A percentile compares a stretch with the other conserved stretches of the same genome.
Evolutionary conservation across 1,140 invertebrate genomes (phyloP).

Genomic region (Trinorchestia longiramus): DNA sequence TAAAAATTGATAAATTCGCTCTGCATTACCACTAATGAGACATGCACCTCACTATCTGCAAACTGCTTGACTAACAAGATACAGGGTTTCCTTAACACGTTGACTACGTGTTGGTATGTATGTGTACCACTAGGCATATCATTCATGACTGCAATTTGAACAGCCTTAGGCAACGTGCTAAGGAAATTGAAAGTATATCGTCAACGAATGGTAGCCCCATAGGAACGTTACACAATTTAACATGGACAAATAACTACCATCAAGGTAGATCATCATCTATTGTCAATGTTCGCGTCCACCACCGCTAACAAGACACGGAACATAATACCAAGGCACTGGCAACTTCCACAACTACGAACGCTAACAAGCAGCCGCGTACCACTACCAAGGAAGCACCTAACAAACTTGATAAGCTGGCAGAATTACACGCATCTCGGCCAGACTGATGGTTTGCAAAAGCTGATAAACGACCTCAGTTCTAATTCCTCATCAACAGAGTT

Average conservation of each 20-base stretch:
- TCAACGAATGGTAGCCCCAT: background rate
- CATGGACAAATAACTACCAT: background rate
- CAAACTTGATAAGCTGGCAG: background rate
- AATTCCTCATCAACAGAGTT: constrained; percentile 35
- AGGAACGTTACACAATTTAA: background rate
- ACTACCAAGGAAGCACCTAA: background rate
- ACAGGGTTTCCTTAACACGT: too few species aligned
- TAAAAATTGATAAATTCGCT: too few species aligned
- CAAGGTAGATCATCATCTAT: background rate
- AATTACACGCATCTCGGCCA: constrained; percentile 26
- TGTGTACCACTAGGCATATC: too few species aligned
- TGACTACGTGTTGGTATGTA: too few species aligned
- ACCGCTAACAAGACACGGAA: background rate
- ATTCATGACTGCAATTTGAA: too few species aligned
- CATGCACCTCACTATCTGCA: background rate
- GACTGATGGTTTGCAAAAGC: constrained; percentile 33
- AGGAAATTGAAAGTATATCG: background rate
- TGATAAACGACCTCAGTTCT: constrained; percentile 42
- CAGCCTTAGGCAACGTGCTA: too few species aligned
- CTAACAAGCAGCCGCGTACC: background rate
- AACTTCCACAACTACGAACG: background rate
- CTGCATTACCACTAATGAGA: background rate
- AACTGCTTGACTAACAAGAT: background rate
- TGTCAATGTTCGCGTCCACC: background rate
- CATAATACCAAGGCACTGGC: too few species aligned